Evolutionary conservation across 2,888 invertebrate genomes (phyloP).

Genomic region (Lapara coniferarum): DNA sequence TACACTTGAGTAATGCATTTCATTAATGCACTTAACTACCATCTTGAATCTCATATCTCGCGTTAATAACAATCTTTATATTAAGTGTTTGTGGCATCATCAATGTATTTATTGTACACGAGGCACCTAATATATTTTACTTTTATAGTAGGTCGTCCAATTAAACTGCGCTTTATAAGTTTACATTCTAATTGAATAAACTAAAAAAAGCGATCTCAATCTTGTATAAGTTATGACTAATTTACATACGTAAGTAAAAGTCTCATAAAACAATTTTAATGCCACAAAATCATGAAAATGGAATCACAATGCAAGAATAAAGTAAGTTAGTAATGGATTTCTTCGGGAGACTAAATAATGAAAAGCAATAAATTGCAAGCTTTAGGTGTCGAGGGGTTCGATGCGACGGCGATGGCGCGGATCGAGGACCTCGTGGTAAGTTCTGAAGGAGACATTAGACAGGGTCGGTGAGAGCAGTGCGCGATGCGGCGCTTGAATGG

Average conservation of each 20-base stretch:
- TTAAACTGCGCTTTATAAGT: too few relatives aligned
- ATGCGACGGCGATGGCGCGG: constrained; percentile 36
- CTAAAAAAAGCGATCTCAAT: too few relatives aligned
- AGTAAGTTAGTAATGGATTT: neutral
- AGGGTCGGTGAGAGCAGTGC: constrained; percentile 48
- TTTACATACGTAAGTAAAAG: neutral
- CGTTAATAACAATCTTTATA: neutral
- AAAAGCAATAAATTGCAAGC: constrained; percentile 5
- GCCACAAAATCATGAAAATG: neutral
- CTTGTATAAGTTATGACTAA: too few relatives aligned
- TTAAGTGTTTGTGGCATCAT: neutral
- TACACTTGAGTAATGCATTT: constrained; percentile 29
- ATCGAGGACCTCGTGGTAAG: constrained; percentile 50
- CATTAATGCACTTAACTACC: constrained; percentile 32
- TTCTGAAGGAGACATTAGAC: constrained; percentile 52
- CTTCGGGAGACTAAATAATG: neutral
- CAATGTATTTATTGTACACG: neutral
- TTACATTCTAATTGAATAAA: too few relatives aligned
- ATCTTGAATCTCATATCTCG: neutral
- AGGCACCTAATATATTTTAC: too few relatives aligned
- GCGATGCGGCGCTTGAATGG: constrained; percentile 40
- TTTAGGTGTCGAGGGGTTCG: constrained; percentile 25
- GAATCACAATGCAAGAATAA: neutral
- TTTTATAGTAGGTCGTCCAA: too few relatives aligned
- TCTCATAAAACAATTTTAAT: neutral